phyloP scores from a whole-genome alignment of 2,888 invertebrate genomes.

The Mongoloraphidia duomilia region DNA sequence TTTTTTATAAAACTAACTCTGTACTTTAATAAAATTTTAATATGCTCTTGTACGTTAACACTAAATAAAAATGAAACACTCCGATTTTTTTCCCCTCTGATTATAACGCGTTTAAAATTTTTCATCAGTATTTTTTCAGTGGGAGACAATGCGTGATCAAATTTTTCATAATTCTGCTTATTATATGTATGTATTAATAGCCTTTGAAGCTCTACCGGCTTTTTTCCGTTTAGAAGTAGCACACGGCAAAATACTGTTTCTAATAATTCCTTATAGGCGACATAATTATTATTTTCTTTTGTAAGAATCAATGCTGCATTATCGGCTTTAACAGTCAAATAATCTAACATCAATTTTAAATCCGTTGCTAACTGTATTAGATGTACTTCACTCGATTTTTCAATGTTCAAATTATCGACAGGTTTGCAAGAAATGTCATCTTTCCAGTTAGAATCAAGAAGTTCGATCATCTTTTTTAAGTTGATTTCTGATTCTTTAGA shows the following conservation, averaged over 20 bases:
- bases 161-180: background rate
- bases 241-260: constrained; percentile 3
- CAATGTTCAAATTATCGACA: constrained; percentile 11
- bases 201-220: constrained; percentile 3
- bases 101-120: constrained; percentile 2
- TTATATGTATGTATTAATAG: constrained; percentile 1
- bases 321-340: constrained; percentile 5
- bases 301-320: constrained; percentile 2
- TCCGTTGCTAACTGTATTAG: constrained; percentile 14
- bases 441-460: constrained; percentile 12
- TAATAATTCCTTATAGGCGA: constrained; percentile 1
- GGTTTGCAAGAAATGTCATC: constrained; percentile 12
- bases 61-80: constrained; percentile 3
- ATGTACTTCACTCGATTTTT: constrained; percentile 12
- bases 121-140: constrained; percentile 3
- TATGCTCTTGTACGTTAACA: constrained; percentile 3
- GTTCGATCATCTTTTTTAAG: constrained; percentile 13
- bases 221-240: constrained; percentile 2
- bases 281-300: constrained; percentile 1
- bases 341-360: constrained; percentile 13
- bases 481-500: constrained; percentile 11
- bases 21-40: constrained; percentile 1
- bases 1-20: too few species aligned
- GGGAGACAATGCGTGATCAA: background rate
- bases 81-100: constrained; percentile 3